Evolutionary conservation across 2,888 invertebrate genomes (phyloP).

Genomic region (Amblyjoppa proteus): DNA sequence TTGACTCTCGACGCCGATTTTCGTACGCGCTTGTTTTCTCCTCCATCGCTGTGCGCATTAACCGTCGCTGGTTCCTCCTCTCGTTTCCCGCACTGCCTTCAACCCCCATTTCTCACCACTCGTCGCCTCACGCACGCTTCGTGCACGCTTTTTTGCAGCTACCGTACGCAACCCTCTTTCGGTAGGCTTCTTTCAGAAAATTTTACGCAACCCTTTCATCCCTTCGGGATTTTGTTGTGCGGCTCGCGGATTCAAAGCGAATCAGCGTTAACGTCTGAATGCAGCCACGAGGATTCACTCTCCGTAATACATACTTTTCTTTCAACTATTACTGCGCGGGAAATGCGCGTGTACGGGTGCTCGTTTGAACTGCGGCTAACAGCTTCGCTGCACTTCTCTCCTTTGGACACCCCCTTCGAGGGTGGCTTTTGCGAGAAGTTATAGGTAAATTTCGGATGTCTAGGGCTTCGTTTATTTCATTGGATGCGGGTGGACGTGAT

Average conservation of each 20-base stretch:
- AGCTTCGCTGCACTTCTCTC: neutral
- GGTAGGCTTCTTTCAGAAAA: conserved; percentile 27
- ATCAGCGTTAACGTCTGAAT: conserved; percentile 45
- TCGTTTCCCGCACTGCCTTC: neutral
- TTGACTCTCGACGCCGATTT: conserved; percentile 71
- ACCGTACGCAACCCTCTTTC: neutral
- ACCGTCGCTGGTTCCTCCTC: conserved; percentile 5
- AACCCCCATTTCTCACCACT: conserved; percentile 26
- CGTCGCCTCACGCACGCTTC: conserved; percentile 42
- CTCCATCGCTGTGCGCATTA: conserved; percentile 13
- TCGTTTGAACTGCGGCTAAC: neutral
- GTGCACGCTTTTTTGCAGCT: conserved; percentile 14
- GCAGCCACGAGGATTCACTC: conserved; percentile 17
- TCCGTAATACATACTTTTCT: conserved; percentile 15
- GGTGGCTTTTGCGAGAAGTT: neutral
- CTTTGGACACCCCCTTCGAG: neutral
- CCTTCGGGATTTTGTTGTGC: neutral
- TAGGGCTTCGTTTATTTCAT: neutral
- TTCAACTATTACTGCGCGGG: conserved; percentile 16
- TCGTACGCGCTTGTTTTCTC: conserved; percentile 54
- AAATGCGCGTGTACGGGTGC: neutral
- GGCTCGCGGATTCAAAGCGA: conserved; percentile 43
- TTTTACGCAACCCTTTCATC: conserved; percentile 53
- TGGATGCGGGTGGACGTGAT: conserved; percentile 56
- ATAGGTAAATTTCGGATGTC: neutral